phyloP scores from a whole-genome alignment of 2,888 invertebrate genomes.

The Harpalus rufipes region DNA sequence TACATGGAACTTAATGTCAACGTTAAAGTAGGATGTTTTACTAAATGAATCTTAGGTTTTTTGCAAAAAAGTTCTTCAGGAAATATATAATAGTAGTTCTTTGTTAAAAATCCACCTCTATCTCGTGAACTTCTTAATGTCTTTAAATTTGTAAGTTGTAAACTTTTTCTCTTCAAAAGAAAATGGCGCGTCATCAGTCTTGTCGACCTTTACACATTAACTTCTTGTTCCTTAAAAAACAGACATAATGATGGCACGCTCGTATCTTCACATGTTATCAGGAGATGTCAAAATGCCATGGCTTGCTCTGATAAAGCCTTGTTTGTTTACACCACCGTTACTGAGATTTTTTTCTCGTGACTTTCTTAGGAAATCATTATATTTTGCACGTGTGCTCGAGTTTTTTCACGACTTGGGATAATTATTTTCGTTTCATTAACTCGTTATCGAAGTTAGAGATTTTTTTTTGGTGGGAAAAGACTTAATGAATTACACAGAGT shows the following conservation, averaged over 20 bases:
- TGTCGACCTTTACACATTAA: slow-evolving; percentile 29
- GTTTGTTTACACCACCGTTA: slow-evolving; percentile 50
- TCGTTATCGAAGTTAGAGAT: too few species aligned
- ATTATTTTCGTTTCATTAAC: background rate
- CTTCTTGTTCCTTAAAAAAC: slow-evolving; percentile 53
- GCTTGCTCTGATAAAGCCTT: slow-evolving; percentile 46
- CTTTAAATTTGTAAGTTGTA: too few species aligned
- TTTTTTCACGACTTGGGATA: background rate
- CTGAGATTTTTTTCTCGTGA: slow-evolving; percentile 18
- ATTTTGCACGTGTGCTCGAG: slow-evolving; percentile 15
- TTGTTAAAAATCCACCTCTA: too few species aligned
- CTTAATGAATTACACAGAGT: too few species aligned
- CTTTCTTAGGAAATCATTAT: slow-evolving; percentile 59
- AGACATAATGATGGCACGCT: slow-evolving; percentile 57
- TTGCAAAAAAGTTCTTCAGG: too few species aligned
- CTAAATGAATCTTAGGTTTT: too few species aligned
- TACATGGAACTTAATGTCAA: too few species aligned
- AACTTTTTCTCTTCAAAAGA: background rate
- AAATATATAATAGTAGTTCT: too few species aligned
- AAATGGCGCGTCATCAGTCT: slow-evolving; percentile 40
- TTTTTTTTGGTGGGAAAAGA: too few species aligned
- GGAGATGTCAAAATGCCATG: slow-evolving; percentile 60
- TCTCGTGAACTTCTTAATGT: too few species aligned
- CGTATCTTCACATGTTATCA: slow-evolving; percentile 45
- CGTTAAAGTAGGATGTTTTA: too few species aligned